Evolutionary conservation across 1,140 invertebrate genomes (phyloP).

Genomic region (Trachymyrmex cornetzi): DNA sequence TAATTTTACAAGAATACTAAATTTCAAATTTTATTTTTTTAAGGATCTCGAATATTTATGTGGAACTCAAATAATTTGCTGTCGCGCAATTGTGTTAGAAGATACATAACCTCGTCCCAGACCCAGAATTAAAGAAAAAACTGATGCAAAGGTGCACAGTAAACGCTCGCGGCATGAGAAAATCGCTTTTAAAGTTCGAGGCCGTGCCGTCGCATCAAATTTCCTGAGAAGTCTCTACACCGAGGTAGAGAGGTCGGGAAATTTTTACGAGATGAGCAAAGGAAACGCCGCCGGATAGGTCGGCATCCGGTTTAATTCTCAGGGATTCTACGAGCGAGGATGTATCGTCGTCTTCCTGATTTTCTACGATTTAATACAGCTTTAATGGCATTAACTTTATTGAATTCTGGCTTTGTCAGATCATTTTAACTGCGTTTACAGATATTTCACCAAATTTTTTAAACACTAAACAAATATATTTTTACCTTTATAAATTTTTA

Average conservation of each 20-base stretch:
- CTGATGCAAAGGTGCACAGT: not conserved
- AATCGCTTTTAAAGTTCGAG: conserved; percentile 49
- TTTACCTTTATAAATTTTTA: not conserved
- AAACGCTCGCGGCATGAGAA: conserved; percentile 24
- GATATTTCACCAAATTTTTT: not conserved
- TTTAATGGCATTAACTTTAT: conserved; percentile 19
- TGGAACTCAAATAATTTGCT: not conserved
- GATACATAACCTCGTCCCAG: not conserved
- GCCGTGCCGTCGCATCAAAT: conserved; percentile 5
- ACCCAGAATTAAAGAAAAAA: conserved; percentile 19
- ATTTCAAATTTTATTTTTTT: not conserved
- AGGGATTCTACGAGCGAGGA: conserved; percentile 10
- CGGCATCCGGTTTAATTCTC: conserved; percentile 33
- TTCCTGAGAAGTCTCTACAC: not conserved
- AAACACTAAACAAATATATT: not conserved
- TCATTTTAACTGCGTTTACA: not conserved
- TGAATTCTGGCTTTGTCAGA: not conserved
- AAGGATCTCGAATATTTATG: not conserved
- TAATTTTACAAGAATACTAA: not conserved
- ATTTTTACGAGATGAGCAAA: conserved; percentile 24
- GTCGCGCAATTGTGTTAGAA: not conserved
- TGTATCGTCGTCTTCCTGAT: conserved; percentile 15
- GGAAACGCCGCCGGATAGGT: conserved; percentile 12
- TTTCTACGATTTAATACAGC: conserved; percentile 27
- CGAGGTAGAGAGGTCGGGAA: not conserved